Base-by-base conservation (phyloP, 2,797 vertebrate species). In the Dromococcyx pavoninus region DNA sequence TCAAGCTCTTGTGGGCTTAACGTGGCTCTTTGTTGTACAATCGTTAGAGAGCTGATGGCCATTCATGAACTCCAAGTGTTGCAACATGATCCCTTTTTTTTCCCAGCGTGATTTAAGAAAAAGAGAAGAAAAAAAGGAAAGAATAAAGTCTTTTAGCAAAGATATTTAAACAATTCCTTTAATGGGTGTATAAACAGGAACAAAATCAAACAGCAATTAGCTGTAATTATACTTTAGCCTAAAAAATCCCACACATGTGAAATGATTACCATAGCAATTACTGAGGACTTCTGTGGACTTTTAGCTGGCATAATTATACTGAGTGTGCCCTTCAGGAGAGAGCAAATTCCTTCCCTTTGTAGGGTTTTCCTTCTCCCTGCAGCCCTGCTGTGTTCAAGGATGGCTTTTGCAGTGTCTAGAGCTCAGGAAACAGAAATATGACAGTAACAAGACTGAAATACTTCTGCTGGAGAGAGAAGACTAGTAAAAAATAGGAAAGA, bases 161-260 rank as follows among this genome's bases (percentile, higher is more conserved):
- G 86, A 39, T 27, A 8, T 89, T 80, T 82, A 77, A 89, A 58
- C 65, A 65, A 58, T 83, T 83, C 75, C n/a, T 91, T 71, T 76
- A 80, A 54, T 27, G 78, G 65, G 53, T 65, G 3, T 41, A 88
- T 72, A 86, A 93, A 86, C 86, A 80, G 86, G 72, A 88, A 86
- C 30, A 24, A 89, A 94, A 92, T 94, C 91, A 91, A 93, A 62
- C 54, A 88, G 84, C 65, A 83, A 78, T 82, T 83, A 93, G 84
- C 62, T 67, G 77, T 35, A 95, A 95, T 93, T 91, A 88, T 43
- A 76, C 41, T 92, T 94, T 41, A 83, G 78, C 69, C 78, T 54
- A 46, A 88, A 93, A 95, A 69, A 69, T 39, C n/a, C 84, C 73
- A 21, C 78, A 74, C 50, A 44, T 65, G 72, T 32, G 79, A 88